phyloP scores from a whole-genome alignment of 2,888 invertebrate species.

The Sycophila texana region DNA sequence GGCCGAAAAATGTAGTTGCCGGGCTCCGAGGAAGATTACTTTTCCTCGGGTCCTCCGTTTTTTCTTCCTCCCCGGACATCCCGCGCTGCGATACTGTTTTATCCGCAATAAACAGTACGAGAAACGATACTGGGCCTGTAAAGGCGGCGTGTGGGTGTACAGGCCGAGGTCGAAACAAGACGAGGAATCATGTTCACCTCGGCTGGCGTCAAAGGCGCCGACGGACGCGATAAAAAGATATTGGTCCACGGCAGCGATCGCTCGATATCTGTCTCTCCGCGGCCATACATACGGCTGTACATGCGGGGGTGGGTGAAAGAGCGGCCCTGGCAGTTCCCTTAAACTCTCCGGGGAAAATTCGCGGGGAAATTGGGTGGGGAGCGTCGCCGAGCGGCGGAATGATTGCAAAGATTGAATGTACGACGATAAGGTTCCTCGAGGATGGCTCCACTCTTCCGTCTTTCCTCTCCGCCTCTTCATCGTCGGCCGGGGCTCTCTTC shows the following conservation, averaged over 20 bases:
- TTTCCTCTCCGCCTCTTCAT: neutral
- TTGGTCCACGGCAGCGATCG: conserved; percentile 46
- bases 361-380: conserved; percentile 56
- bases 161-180: conserved; percentile 9
- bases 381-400: conserved; percentile 48
- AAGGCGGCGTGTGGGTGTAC: neutral
- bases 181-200: conserved; percentile 38
- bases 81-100: too few species aligned
- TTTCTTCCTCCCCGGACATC: too few species aligned
- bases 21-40: too few species aligned
- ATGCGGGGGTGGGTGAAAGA: neutral
- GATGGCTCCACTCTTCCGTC: conserved; percentile 21
- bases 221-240: conserved; percentile 55
- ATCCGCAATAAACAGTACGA: conserved; percentile 12
- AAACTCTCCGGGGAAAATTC: conserved; percentile 56
- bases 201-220: conserved; percentile 44
- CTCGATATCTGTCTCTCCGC: conserved; percentile 44
- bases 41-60: too few species aligned
- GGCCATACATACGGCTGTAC: too few species aligned
- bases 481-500: neutral
- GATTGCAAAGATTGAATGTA: conserved; percentile 58
- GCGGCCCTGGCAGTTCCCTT: conserved; percentile 42
- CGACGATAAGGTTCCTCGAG: conserved; percentile 53
- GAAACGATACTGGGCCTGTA: neutral
- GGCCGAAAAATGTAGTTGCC: too few species aligned